Percentiles rank a stretch among this genome's conserved stretches.
phyloP scores from a whole-genome alignment of 1,140 invertebrate genomes.

The Pseudomyrmex gracilis region DNA sequence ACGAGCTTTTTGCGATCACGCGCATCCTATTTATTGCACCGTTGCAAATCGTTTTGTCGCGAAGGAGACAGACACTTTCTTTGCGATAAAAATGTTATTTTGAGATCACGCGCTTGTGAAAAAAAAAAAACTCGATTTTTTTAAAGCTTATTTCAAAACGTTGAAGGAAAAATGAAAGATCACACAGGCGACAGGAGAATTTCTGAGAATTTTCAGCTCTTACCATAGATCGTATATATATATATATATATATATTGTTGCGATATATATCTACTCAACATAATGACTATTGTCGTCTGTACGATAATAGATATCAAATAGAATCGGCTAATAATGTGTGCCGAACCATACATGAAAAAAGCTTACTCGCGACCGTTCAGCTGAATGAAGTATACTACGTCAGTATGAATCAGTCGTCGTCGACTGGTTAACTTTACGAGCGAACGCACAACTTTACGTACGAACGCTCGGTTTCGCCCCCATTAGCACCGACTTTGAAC shows the following conservation, averaged over 20 bases:
- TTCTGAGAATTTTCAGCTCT: too few species aligned
- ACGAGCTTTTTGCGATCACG: constrained; percentile 29
- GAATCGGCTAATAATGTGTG: neutral
- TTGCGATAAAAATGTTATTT: constrained; percentile 2
- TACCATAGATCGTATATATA: too few species aligned
- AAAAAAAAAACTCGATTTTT: too few species aligned
- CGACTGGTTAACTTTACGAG: constrained; percentile 41
- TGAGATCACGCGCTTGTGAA: too few species aligned
- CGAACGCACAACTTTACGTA: constrained; percentile 55
- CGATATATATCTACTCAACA: neutral
- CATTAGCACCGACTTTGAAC: constrained; percentile 62
- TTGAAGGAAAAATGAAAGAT: too few species aligned
- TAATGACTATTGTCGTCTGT: neutral
- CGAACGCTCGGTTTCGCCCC: constrained; percentile 46
- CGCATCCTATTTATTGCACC: constrained; percentile 32
- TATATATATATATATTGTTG: too few species aligned
- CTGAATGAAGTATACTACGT: constrained; percentile 45
- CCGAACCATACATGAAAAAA: neutral
- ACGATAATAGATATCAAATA: neutral
- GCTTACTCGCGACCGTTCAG: neutral
- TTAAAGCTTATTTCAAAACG: too few species aligned
- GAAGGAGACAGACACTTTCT: neutral
- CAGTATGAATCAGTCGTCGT: constrained; percentile 40
- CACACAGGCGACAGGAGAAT: too few species aligned
- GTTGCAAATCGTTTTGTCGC: neutral